Evolutionary conservation across 2,888 invertebrate genomes (phyloP).

Genomic region (Mayetiola destructor): DNA sequence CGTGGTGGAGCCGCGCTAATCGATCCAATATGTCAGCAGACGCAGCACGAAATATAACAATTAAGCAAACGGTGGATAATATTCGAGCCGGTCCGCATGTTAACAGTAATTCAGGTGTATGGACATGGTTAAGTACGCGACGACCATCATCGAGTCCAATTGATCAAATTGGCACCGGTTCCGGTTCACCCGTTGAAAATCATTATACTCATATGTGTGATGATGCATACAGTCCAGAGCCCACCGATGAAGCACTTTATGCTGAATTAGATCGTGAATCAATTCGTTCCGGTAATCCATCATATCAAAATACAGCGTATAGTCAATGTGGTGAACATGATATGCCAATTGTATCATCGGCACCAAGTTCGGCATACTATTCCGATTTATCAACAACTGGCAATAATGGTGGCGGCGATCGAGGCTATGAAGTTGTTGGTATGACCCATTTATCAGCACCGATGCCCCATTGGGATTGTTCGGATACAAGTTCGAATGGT

Average conservation of each 20-base stretch:
- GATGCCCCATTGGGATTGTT: constrained; percentile 32
- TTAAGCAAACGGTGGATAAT: constrained; percentile 35
- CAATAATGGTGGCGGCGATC: constrained; percentile 34
- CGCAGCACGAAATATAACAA: constrained; percentile 31
- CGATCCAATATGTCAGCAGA: constrained; percentile 27
- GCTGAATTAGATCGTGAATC: constrained; percentile 52
- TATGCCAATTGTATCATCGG: constrained; percentile 40
- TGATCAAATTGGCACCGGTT: constrained; percentile 38
- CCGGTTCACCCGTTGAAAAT: constrained; percentile 45
- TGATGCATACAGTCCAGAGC: constrained; percentile 42
- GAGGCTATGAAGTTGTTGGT: constrained; percentile 47
- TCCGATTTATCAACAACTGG: constrained; percentile 47
- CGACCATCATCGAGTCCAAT: constrained; percentile 34
- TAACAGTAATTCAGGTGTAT: constrained; percentile 32
- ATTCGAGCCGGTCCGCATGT: constrained; percentile 31
- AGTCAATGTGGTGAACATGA: constrained; percentile 38
- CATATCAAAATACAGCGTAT: constrained; percentile 58
- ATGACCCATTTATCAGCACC: constrained; percentile 38
- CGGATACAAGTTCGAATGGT: constrained; percentile 25
- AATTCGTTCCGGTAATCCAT: constrained; percentile 39
- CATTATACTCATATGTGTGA: constrained; percentile 63
- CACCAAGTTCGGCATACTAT: constrained; percentile 62
- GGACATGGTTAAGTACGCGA: constrained; percentile 34
- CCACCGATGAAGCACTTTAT: constrained; percentile 47
- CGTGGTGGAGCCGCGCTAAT: constrained; percentile 37